Evolutionary conservation across 1,140 invertebrate species (phyloP).

Genomic region (Procambarus virginalis): DNA sequence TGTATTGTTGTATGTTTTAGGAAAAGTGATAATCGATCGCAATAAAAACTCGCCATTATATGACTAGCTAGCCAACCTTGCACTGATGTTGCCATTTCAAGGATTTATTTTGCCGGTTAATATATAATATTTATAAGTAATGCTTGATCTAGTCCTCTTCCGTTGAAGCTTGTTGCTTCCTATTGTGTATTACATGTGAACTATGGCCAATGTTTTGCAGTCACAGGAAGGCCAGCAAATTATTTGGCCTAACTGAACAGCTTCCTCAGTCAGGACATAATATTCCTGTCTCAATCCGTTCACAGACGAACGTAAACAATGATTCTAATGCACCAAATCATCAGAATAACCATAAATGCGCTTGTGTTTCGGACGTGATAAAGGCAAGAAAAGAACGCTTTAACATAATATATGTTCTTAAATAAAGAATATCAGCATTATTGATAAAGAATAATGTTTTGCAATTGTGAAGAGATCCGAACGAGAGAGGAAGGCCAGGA

Average conservation of each 20-base stretch:
- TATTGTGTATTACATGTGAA: background rate
- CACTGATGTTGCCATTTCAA: background rate
- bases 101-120: background rate
- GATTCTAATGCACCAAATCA: background rate
- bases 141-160: background rate
- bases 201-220: background rate
- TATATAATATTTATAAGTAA: background rate
- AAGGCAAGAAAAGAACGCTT: too few species aligned
- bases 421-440: too few species aligned
- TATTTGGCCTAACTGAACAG: background rate
- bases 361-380: too few species aligned
- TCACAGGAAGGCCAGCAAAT: too few species aligned
- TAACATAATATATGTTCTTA: too few species aligned
- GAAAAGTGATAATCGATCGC: background rate
- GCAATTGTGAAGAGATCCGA: background rate
- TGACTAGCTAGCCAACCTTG: background rate
- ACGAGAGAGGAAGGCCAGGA: background rate
- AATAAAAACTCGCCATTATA: background rate
- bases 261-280: background rate
- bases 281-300: background rate
- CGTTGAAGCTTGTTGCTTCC: background rate
- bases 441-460: too few species aligned
- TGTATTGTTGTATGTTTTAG: too few species aligned
- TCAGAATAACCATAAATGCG: too few species aligned
- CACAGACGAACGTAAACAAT: background rate